Evolutionary conservation across 2,888 invertebrate genomes (phyloP), one percentile per base, ranked within the genome.

Genomic region (Drosophila ochracea): DNA sequence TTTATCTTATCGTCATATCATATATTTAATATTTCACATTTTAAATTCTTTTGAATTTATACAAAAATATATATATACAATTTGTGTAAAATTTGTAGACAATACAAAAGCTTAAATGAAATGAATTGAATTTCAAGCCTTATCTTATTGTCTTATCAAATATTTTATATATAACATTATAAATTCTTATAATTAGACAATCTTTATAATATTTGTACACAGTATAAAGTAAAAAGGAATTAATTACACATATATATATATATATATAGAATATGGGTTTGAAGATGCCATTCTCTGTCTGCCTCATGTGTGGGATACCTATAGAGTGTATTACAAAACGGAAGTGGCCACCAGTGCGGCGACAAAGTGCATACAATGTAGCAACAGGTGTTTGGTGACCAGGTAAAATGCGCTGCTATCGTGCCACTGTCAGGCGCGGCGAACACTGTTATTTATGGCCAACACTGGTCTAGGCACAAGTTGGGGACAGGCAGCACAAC

Each of bases 371-470:
- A 78, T 66, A 68, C 78, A 78, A 76, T 54, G 72, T 68, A 63
- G 69, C 84, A 88, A 88, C 88, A 88, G 85, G 84, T 84, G 84
- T 81, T 76, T 59, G 19, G 39, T 58, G 25, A 37, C 43, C 64
- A n/a, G 60, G 19, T 67, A 63, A 61, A 55, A 31, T 47, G 53
- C 57, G 52, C 41, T 37, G 30, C 55, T 43, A 49, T 50, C 65
- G 41, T 47, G 71, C 58, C 61, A 30, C 25, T 50, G 69, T 43
- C 57, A 47, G 37, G 54, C 11, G 7, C 47, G 16, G 25, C n/a
- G 39, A 33, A 35, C 33, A 52, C 62, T 57, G 60, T 77, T 78
- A 88, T 85, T 85, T 86, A 85, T 80, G 80, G 70, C 66, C 80
- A 73, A 41, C 62, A 67, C 47, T 35, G 69, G 41, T 52, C 53